phyloP scores from a whole-genome alignment of 1,140 invertebrate genomes.

The Drosophila tani region DNA sequence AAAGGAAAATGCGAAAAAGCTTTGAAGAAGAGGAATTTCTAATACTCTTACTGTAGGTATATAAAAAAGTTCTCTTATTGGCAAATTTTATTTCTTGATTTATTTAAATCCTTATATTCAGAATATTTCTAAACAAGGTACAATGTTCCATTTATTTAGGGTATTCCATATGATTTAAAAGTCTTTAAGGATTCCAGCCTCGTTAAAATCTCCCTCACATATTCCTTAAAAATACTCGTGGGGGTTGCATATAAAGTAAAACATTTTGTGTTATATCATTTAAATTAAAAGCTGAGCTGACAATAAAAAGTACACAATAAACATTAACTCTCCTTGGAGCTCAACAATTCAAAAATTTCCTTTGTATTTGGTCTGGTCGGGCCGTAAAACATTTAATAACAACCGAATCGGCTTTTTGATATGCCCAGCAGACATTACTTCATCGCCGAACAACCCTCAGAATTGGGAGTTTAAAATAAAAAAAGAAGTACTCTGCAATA shows the following conservation, averaged over 20 bases:
- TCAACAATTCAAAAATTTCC: constrained; percentile 63
- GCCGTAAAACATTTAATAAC: constrained; percentile 79
- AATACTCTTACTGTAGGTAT: background rate
- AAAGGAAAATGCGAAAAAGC: background rate
- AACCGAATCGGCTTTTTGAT: constrained; percentile 55
- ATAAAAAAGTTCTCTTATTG: no score
- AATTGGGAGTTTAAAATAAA: constrained; percentile 43
- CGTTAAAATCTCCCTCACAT: constrained; percentile 19
- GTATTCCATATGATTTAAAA: background rate
- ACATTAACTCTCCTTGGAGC: constrained; percentile 54
- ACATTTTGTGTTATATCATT: constrained; percentile 71
- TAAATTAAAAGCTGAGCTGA: constrained; percentile 79
- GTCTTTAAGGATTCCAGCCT: background rate
- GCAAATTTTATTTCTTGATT: no score
- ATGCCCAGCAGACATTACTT: constrained; percentile 55
- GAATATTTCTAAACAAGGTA: background rate
- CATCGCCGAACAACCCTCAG: constrained; percentile 55
- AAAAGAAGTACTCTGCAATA: constrained; percentile 37
- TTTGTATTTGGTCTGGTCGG: constrained; percentile 30
- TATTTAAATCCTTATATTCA: no score
- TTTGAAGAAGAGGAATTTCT: no score
- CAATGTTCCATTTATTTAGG: background rate
- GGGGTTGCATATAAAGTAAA: constrained; percentile 57
- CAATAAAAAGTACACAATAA: constrained; percentile 70
- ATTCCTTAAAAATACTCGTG: background rate